Percentiles rank a stretch among this genome's conserved stretches.
phyloP scores from a whole-genome alignment of 1,140 invertebrate genomes.

The Papilio aristodemus region DNA sequence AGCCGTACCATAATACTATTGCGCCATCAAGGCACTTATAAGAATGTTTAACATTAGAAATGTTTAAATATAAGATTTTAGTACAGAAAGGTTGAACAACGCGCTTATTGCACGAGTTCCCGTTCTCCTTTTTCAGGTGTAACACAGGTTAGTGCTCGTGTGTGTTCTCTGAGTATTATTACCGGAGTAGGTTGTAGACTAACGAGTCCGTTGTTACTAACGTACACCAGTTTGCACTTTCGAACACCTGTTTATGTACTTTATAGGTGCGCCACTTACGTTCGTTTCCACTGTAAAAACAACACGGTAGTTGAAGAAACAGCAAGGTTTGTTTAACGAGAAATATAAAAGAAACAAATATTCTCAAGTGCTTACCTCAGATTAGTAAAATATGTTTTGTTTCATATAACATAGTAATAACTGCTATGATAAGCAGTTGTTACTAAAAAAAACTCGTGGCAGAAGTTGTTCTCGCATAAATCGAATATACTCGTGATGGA shows the following conservation, averaged over 20 bases:
- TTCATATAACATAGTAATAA: no score
- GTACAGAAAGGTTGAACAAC: not conserved
- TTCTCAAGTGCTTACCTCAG: not conserved
- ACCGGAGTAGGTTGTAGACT: conserved; percentile 28
- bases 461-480: no score
- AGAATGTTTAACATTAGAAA: conserved; percentile 28
- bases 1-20: no score
- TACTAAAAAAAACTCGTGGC: no score
- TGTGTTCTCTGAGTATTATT: conserved; percentile 31
- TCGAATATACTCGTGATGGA: no score
- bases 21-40: no score
- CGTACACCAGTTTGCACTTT: conserved; percentile 35
- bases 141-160: conserved; percentile 25
- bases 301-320: conserved; percentile 5
- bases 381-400: conserved; percentile 36
- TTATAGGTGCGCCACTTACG: conserved; percentile 32
- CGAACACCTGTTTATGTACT: conserved; percentile 35
- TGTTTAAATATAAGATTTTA: not conserved
- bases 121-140: conserved; percentile 20
- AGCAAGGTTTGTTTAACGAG: conserved; percentile 14
- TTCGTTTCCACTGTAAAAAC: conserved; percentile 22
- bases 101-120: conserved; percentile 22
- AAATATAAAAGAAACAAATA: conserved; percentile 16
- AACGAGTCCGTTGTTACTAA: conserved; percentile 34
- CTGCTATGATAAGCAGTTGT: no score